Evolutionary conservation across 2,113 vertebrate genomes (phyloP), one percentile per base, ranked within the genome.

Genomic region (Hyaena hyaena): DNA sequence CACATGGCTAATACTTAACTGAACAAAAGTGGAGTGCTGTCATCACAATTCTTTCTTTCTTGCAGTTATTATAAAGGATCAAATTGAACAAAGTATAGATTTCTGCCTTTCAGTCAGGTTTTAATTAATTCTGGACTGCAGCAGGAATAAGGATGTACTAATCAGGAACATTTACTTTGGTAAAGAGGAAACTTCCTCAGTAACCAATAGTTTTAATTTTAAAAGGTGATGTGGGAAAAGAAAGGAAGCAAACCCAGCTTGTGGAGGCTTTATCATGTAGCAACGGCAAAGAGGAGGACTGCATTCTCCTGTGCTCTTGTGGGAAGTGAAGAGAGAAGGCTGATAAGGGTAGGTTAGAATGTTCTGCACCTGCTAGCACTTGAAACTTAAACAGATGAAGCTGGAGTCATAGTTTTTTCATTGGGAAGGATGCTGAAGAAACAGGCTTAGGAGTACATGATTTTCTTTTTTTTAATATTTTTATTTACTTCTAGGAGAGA

Each of bases 121-220:
- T 83, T 88, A 80, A 84, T 83, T 88, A 80, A 84, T 85, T 74
- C 65, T 79, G 69, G 45, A 84, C 4, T 68, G 17, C 68, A 93
- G 68, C 12, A 82, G 39, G 39, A 87, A 28, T 33, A 43, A 45
- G 35, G 74, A 73, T 28, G 26, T 39, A 87, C 50, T 43, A 83
- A 2, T 35, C 26, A 45, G 50, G 28, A 53, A 83, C 39, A 84
- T 74, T 61, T 83, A 21, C 5, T n/a, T 12, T 55, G 26, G 23
- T 53, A 8, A 84, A 45, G 28, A 35, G 24, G 61, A 81, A 90
- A 76, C 3, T 4, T 43, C 10, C 7, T 74, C 7, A 74, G 28
- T 24, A 50, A 94, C 8, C 4, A 33, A 43, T 24, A 69, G n/a
- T 85, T 93, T 92, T 77, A 43, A 93, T 94, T 96, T 97, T 35